These are phyloP conservation scores for Squalus acanthias DNA, from an alignment of 2,797 vertebrate genomes.

Conservation along the genomic window DNA sequence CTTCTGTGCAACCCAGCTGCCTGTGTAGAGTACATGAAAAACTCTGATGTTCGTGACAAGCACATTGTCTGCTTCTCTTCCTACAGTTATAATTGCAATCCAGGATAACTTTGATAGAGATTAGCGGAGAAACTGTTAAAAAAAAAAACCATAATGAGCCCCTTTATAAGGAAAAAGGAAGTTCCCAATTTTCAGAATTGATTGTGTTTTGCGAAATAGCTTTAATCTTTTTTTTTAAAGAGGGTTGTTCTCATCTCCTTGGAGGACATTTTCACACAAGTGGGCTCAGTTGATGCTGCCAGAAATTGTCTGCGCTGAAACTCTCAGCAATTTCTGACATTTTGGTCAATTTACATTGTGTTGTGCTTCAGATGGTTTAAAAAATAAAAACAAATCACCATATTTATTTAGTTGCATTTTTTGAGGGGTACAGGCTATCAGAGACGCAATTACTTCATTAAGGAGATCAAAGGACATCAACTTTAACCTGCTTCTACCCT, in stretches of 20 bases:
- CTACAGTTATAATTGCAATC: neutral
- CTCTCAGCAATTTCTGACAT: neutral
- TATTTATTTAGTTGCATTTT: neutral
- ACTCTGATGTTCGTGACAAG: neutral
- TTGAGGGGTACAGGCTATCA: neutral
- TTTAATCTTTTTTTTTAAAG: neutral
- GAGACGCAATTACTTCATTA: neutral
- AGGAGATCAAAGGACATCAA: neutral
- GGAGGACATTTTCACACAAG: neutral
- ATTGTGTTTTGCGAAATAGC: neutral
- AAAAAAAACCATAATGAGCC: conserved; percentile 7
- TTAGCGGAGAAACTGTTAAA: neutral
- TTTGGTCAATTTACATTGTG: neutral
- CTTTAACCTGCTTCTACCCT: neutral
- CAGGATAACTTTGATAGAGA: neutral
- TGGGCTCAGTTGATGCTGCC: neutral
- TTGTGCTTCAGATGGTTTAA: neutral
- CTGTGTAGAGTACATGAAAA: neutral
- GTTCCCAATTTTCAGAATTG: neutral
- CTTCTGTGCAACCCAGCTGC: neutral
- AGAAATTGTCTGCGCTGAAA: neutral
- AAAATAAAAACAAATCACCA: neutral
- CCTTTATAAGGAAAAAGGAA: conserved; percentile 10
- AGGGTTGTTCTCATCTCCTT: neutral
- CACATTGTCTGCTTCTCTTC: neutral